Percentiles rank a stretch among this genome's conserved stretches.
phyloP scores from a whole-genome alignment of 2,797 vertebrate species.

The Pseudopleuronectes americanus region DNA sequence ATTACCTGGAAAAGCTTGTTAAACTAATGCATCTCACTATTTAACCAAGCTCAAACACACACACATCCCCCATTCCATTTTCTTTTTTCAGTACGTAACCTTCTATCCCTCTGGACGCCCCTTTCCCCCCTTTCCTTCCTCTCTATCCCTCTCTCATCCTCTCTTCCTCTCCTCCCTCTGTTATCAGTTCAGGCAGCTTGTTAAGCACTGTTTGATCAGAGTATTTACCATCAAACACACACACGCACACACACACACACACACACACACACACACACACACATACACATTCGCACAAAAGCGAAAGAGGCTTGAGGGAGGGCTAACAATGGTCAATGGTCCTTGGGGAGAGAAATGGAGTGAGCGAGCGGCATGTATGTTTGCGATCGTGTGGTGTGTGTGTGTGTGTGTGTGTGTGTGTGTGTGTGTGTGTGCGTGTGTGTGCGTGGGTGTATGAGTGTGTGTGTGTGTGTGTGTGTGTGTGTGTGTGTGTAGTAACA shows the following conservation, averaged over 20 bases:
- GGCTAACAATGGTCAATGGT: constrained; percentile 82
- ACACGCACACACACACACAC: constrained; percentile 46
- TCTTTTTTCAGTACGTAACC: constrained; percentile 43
- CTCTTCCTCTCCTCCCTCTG: constrained; percentile 67
- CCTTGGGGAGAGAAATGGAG: constrained; percentile 74
- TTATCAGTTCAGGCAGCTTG: constrained; percentile 87
- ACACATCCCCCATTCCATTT: constrained; percentile 27
- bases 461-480: constrained; percentile 24
- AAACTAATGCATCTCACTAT: constrained; percentile 14
- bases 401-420: constrained; percentile 5
- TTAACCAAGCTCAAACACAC: constrained; percentile 46
- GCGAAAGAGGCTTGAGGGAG: constrained; percentile 77
- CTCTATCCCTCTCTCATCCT: constrained; percentile 63
- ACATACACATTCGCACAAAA: constrained; percentile 42
- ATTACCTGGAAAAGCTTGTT: constrained; percentile 40
- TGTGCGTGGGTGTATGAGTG: constrained; percentile 21
- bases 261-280: constrained; percentile 35
- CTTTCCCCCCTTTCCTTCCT: constrained; percentile 72
- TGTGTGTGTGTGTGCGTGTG: constrained; percentile 1
- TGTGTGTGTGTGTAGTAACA: constrained; percentile 60
- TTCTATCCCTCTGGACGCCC: constrained; percentile 43
- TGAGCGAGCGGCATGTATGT: constrained; percentile 43
- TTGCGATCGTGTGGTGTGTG: constrained; percentile 9
- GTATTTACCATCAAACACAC: constrained; percentile 83
- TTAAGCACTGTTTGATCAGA: constrained; percentile 87